phyloP scores from a whole-genome alignment of 2,113 vertebrate genomes.

The Anguilla japonica region DNA sequence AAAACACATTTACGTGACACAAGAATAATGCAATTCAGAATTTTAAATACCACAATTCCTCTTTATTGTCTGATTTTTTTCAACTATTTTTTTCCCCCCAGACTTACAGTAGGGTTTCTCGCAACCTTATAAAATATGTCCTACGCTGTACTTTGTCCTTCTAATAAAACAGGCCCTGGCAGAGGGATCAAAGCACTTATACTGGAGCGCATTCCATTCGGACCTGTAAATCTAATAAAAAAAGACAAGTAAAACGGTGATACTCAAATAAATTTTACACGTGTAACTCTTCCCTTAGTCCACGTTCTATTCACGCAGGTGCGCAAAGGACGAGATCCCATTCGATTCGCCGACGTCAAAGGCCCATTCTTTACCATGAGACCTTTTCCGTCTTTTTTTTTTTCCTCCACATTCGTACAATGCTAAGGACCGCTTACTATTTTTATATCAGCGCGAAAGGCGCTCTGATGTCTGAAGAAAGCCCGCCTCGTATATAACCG shows the following conservation, averaged over 20 bases:
- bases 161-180: constrained; percentile 61
- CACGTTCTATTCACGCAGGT: constrained; percentile 44
- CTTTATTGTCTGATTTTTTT: constrained; percentile 58
- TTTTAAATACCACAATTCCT: constrained; percentile 13
- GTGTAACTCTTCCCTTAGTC: constrained; percentile 41
- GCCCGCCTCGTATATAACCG: constrained; percentile 52
- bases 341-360: constrained; percentile 39
- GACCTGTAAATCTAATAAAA: constrained; percentile 69
- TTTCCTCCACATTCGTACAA: background rate
- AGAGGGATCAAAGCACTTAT: constrained; percentile 65
- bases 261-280: constrained; percentile 69
- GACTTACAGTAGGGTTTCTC: constrained; percentile 51
- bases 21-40: constrained; percentile 19
- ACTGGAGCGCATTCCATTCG: constrained; percentile 65
- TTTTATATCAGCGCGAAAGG: constrained; percentile 35
- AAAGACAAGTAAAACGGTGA: constrained; percentile 64
- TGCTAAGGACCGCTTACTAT: constrained; percentile 16
- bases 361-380: constrained; percentile 32
- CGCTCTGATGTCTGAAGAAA: constrained; percentile 44
- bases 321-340: constrained; percentile 34
- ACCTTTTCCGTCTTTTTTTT: constrained; percentile 38
- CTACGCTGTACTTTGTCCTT: constrained; percentile 47
- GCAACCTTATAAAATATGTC: constrained; percentile 63
- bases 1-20: constrained; percentile 18
- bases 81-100: constrained; percentile 50